A percentile compares a stretch with the other conserved stretches of the same genome.
phyloP scores from a whole-genome alignment of 2,797 vertebrate genomes.

The Sarcoramphus papa region DNA sequence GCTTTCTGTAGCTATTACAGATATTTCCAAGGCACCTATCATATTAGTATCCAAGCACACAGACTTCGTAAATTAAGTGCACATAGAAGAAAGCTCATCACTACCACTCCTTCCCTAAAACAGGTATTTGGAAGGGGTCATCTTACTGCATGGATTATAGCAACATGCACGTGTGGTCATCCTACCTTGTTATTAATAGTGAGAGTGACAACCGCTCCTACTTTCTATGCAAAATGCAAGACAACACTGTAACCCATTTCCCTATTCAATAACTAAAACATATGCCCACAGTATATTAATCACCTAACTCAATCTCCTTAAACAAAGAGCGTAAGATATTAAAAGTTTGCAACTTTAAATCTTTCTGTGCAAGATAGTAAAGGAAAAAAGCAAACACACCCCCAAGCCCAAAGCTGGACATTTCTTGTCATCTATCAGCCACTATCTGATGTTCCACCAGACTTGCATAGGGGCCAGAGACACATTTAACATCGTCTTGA shows the following conservation, averaged over 20 bases:
- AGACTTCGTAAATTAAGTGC: neutral
- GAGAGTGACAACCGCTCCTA: neutral
- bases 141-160: neutral
- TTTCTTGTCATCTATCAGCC: neutral
- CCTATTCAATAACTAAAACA: neutral
- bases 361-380: neutral
- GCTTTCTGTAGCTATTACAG: neutral
- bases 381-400: neutral
- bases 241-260: neutral
- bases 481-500: neutral
- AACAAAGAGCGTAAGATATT: neutral
- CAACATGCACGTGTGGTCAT: neutral
- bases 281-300: neutral
- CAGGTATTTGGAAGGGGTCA: neutral
- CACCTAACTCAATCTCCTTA: neutral
- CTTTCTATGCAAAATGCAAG: neutral
- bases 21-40: neutral
- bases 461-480: neutral
- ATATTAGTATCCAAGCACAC: neutral
- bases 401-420: neutral
- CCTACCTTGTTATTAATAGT: neutral
- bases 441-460: neutral
- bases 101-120: neutral
- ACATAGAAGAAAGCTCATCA: neutral
- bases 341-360: neutral